These are phyloP conservation scores for Trachurus trachurus DNA, from an alignment of 2,797 vertebrate species.

Conservation along the genomic window DNA sequence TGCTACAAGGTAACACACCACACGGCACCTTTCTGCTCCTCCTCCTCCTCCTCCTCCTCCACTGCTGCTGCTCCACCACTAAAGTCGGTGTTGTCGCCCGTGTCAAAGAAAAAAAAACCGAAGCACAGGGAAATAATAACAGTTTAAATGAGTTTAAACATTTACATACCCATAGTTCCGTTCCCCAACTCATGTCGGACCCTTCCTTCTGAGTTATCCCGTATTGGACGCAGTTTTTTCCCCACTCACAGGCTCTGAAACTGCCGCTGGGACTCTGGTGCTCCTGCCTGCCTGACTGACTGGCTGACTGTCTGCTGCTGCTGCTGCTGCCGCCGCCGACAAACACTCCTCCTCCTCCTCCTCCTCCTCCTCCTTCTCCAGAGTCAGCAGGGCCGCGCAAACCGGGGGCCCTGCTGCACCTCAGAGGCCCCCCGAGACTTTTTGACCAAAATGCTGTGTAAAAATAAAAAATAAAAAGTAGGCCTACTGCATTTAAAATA, in stretches of 20 bases:
- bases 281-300: slow-evolving; percentile 57
- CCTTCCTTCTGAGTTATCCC: slow-evolving; percentile 67
- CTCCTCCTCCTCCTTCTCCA: slow-evolving; percentile 39
- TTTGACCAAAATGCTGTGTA: neutral
- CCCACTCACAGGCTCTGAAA: slow-evolving; percentile 68
- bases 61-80: neutral
- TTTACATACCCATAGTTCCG: slow-evolving; percentile 88
- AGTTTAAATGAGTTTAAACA: slow-evolving; percentile 53
- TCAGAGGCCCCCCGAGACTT: neutral
- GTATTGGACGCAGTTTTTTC: slow-evolving; percentile 73
- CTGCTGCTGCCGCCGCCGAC: slow-evolving; percentile 27
- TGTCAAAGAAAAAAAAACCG: neutral
- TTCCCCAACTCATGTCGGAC: slow-evolving; percentile 90
- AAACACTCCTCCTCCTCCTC: slow-evolving; percentile 20
- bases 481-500: neutral
- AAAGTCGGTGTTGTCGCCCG: slow-evolving; percentile 32
- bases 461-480: too few species aligned
- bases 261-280: slow-evolving; percentile 67
- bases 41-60: slow-evolving; percentile 24
- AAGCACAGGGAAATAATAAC: slow-evolving; percentile 1
- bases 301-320: too few species aligned
- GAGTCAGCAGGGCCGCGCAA: slow-evolving; percentile 58
- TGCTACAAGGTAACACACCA: slow-evolving; percentile 64
- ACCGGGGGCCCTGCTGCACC: slow-evolving; percentile 32
- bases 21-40: slow-evolving; percentile 58